phyloP scores from a whole-genome alignment of 2,113 vertebrate genomes.

The Rhinolophus sinicus region DNA sequence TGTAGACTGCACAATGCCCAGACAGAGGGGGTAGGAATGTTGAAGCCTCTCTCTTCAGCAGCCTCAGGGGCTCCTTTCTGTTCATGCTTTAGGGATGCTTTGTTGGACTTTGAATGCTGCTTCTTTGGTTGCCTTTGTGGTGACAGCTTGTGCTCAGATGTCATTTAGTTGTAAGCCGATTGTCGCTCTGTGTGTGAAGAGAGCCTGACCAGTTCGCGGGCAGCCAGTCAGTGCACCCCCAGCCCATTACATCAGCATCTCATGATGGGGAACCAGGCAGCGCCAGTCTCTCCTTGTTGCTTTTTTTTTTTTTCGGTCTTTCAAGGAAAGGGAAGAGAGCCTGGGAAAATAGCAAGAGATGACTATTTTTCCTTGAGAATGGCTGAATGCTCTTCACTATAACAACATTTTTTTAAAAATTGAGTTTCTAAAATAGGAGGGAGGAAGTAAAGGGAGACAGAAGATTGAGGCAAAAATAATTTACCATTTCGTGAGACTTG shows the following conservation, averaged over 20 bases:
- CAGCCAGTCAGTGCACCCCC: slow-evolving; percentile 87
- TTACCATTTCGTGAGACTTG: not conserved
- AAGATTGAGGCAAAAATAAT: not conserved
- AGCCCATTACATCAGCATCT: slow-evolving; percentile 86
- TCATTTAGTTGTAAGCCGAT: slow-evolving; percentile 83
- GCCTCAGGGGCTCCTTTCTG: slow-evolving; percentile 79
- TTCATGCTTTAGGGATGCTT: slow-evolving; percentile 89
- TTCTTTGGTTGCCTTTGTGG: slow-evolving; percentile 83
- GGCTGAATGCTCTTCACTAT: slow-evolving; percentile 74
- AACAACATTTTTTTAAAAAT: slow-evolving; percentile 56
- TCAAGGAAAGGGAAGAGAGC: slow-evolving; percentile 82
- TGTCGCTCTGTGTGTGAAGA: slow-evolving; percentile 84
- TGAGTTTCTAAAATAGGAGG: not conserved
- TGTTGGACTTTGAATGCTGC: slow-evolving; percentile 84
- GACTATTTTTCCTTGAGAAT: slow-evolving; percentile 82
- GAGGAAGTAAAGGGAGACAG: not conserved
- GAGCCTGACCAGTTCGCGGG: slow-evolving; percentile 87
- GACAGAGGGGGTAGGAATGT: not conserved
- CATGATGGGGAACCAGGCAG: slow-evolving; percentile 79
- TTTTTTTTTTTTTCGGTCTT: not conserved
- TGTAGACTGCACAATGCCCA: rapidly evolving
- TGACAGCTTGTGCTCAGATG: slow-evolving; percentile 81
- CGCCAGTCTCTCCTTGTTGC: slow-evolving; percentile 81
- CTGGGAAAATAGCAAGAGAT: slow-evolving; percentile 84
- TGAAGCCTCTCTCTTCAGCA: slow-evolving; percentile 37